Evolutionary conservation across 2,888 invertebrate genomes (phyloP).

Genomic region (Creontiades dilutus): DNA sequence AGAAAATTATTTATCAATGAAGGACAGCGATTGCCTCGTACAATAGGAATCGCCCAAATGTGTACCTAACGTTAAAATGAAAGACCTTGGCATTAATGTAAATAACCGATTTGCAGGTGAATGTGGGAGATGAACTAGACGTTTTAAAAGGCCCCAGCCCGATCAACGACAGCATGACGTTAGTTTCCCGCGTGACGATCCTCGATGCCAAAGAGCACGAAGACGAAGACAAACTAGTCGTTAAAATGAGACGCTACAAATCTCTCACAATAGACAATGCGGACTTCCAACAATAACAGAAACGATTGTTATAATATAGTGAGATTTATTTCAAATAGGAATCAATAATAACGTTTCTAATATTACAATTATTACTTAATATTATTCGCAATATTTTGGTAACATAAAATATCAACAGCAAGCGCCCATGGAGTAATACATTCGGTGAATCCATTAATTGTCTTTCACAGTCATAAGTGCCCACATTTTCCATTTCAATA

Average conservation of each 20-base stretch:
- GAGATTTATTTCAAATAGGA: slow-evolving; percentile 22
- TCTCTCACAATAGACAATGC: slow-evolving; percentile 87
- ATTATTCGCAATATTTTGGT: slow-evolving; percentile 26
- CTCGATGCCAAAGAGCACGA: slow-evolving; percentile 81
- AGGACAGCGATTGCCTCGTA: too few species aligned
- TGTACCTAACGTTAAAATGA: too few species aligned
- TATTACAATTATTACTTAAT: not conserved
- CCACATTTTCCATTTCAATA: not conserved
- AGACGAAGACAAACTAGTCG: slow-evolving; percentile 78
- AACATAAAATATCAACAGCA: slow-evolving; percentile 54
- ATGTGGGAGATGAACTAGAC: slow-evolving; percentile 88
- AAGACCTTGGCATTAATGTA: too few species aligned
- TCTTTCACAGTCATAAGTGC: slow-evolving; percentile 44
- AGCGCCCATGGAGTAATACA: slow-evolving; percentile 10
- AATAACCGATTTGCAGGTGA: slow-evolving; percentile 80
- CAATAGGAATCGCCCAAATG: too few species aligned
- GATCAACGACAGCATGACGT: slow-evolving; percentile 84
- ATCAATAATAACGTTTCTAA: not conserved
- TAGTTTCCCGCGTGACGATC: slow-evolving; percentile 85
- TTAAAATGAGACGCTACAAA: slow-evolving; percentile 85
- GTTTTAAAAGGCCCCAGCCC: slow-evolving; percentile 84
- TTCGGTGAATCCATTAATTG: slow-evolving; percentile 20
- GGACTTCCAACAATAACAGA: slow-evolving; percentile 69
- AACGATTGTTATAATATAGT: not conserved
- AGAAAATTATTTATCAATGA: too few species aligned